Evolutionary conservation across 2,888 invertebrate species (phyloP), one percentile per base, ranked within the genome.

Genomic region (Microdon myrmicae): DNA sequence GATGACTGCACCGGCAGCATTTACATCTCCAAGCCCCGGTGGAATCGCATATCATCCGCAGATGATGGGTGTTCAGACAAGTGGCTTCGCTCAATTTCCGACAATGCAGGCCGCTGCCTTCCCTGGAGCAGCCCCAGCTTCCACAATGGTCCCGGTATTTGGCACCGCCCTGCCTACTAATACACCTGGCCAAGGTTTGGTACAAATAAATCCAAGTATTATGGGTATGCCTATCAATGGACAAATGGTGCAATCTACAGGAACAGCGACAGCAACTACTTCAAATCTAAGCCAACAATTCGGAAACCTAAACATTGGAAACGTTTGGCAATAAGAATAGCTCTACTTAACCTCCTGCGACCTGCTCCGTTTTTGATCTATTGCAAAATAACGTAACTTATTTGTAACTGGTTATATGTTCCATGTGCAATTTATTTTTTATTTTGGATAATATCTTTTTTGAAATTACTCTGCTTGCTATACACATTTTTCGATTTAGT

Each of bases 251-350:
- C 64, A 53, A 45, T 53, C 58, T 6, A 38, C 58, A 35, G 64
- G 68, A 1, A 68, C 70, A 25, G 68, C 72, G 44, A 67, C 73
- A 43, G 60, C 74, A 20, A 61, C 69, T 51, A 72, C 77, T 37
- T 68, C 74, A 41, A 79, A 78, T 68, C 70, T 80, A 53, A 79
- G 77, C 68, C 80, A 80, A 68, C 80, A 80, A 70, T 80, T 80
- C 69, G 78, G 79, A 39, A 80, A 79, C 70, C 71, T 80, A 51
- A 80, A 79, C 71, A 76, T 80, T 60, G 80, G 80, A 32, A 80
- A 80, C 72, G 80, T 79, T 69, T 80, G 80, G 80, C 80, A 80
- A 77, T 80, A 78, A 75, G 14, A 28, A 45, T n/a, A 13, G 32
- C 7, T 7, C 22, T n/a, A n/a, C n/a, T n/a, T n/a, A n/a, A n/a